phyloP scores from a whole-genome alignment of 2,113 vertebrate genomes.

The Poecilia latipinna region DNA sequence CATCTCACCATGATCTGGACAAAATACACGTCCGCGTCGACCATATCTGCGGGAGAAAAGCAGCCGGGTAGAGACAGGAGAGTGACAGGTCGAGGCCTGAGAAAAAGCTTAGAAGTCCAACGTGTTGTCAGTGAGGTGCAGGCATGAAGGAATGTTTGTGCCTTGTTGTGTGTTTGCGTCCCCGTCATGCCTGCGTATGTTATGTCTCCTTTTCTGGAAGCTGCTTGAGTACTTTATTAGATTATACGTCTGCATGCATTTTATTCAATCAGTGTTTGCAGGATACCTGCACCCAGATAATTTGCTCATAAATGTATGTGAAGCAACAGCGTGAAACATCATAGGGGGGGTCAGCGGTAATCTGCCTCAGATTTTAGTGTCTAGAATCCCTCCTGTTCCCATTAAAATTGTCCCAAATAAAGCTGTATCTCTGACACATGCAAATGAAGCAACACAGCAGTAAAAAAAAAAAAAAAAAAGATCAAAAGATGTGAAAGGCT shows the following conservation, averaged over 20 bases:
- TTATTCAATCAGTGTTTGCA: slow-evolving; percentile 18
- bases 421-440: slow-evolving; percentile 80
- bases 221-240: slow-evolving; percentile 6
- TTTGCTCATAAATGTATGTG: slow-evolving; percentile 47
- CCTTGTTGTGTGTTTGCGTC: slow-evolving; percentile 42
- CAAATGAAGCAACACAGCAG: slow-evolving; percentile 78
- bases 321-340: slow-evolving; percentile 53
- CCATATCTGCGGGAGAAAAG: slow-evolving; percentile 71
- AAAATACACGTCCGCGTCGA: slow-evolving; percentile 75
- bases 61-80: slow-evolving; percentile 61
- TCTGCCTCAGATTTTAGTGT: slow-evolving; percentile 72
- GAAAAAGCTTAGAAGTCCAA: slow-evolving; percentile 61
- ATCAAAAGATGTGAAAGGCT: slow-evolving; percentile 81
- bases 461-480: slow-evolving; percentile 79
- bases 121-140: slow-evolving; percentile 62
- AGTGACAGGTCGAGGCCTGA: slow-evolving; percentile 70
- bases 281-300: slow-evolving; percentile 45
- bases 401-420: slow-evolving; percentile 77
- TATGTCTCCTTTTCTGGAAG: background rate
- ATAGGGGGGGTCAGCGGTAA: slow-evolving; percentile 69
- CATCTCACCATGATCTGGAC: slow-evolving; percentile 80
- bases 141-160: slow-evolving; percentile 66
- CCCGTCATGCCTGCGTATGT: slow-evolving; percentile 35
- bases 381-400: slow-evolving; percentile 72
- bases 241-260: background rate